phyloP scores from a whole-genome alignment of 2,113 vertebrate genomes.

The Gallinago jamesoni region DNA sequence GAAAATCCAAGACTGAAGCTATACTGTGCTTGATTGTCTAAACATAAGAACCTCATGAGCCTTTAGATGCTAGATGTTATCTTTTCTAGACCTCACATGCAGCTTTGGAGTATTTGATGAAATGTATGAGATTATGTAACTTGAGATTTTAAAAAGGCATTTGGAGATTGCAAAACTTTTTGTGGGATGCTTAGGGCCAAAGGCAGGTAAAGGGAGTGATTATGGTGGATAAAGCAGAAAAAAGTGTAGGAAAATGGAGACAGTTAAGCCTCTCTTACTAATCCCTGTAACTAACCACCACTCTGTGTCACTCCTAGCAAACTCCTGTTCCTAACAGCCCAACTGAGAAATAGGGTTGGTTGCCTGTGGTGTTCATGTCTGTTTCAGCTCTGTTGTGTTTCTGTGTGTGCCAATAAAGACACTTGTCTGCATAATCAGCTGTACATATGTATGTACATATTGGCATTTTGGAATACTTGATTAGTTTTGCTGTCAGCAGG shows the following conservation, averaged over 20 bases:
- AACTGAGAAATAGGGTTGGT: neutral
- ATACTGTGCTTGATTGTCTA: neutral
- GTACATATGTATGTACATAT: rapidly evolving
- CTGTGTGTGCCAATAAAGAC: neutral
- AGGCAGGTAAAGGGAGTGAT: neutral
- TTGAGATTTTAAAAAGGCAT: neutral
- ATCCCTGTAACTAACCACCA: neutral
- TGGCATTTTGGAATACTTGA: neutral
- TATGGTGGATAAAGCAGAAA: neutral
- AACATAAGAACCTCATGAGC: neutral
- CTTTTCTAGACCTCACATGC: rapidly evolving
- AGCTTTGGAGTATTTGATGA: neutral
- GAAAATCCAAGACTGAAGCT: neutral
- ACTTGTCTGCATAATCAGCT: neutral
- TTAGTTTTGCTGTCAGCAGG: neutral
- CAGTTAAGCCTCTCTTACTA: neutral
- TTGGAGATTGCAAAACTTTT: neutral
- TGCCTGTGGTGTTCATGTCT: neutral
- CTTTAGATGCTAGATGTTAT: neutral
- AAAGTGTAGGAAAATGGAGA: neutral
- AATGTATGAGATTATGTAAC: neutral
- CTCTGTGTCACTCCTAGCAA: neutral
- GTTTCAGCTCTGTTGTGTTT: neutral
- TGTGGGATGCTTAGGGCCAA: neutral
- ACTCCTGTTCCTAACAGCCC: neutral